phyloP scores from a whole-genome alignment of 2,797 vertebrate species.

The Loris lydekkerianus region DNA sequence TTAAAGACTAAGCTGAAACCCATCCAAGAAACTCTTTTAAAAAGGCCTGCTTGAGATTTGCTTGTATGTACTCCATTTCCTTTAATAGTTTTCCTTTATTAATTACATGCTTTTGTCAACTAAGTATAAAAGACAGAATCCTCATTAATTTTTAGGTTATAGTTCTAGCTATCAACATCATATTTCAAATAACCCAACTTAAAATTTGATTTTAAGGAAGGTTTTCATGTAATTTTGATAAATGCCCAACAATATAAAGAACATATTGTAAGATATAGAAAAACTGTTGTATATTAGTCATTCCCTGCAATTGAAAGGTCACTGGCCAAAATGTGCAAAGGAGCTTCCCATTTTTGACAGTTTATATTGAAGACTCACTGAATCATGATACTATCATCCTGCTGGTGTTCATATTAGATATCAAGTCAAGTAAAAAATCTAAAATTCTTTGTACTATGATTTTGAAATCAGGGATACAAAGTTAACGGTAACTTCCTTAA shows the following conservation, averaged over 20 bases:
- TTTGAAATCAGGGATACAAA: neutral
- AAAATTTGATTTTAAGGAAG: neutral
- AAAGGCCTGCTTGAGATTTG: neutral
- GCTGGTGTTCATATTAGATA: slow-evolving; percentile 15
- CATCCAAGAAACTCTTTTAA: neutral
- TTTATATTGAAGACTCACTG: slow-evolving; percentile 50
- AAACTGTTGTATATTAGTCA: slow-evolving; percentile 25
- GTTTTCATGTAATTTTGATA: slow-evolving; percentile 19
- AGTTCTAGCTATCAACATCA: neutral
- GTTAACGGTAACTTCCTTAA: neutral
- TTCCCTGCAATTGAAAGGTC: slow-evolving; percentile 29
- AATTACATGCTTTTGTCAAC: neutral
- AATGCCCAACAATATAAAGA: slow-evolving; percentile 23
- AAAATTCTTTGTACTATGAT: neutral
- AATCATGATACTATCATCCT: neutral
- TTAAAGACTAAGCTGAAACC: neutral
- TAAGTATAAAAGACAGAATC: neutral
- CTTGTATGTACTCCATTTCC: slow-evolving; percentile 3
- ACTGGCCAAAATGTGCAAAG: neutral
- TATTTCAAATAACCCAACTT: neutral
- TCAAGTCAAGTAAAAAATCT: slow-evolving; percentile 37
- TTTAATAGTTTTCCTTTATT: slow-evolving; percentile 7
- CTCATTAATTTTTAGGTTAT: neutral
- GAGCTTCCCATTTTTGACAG: slow-evolving; percentile 62
- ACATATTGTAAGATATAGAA: slow-evolving; percentile 32